These are phyloP conservation scores for Parotocinclus haroldoi DNA, from an alignment of 2,797 vertebrate genomes.

Conservation along the genomic window DNA sequence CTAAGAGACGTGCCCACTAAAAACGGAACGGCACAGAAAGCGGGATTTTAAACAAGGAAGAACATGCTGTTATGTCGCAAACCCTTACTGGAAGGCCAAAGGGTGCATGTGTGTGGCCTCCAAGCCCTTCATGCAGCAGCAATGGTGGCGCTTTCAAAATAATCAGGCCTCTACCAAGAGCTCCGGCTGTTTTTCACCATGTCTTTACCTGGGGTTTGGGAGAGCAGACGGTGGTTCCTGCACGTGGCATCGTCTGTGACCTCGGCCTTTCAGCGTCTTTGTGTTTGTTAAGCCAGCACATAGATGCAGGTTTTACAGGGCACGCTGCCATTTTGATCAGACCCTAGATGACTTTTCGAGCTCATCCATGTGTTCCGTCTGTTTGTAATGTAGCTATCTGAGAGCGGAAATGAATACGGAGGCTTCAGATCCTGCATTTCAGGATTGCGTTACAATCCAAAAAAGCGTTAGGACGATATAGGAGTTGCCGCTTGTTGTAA, in stretches of 20 bases:
- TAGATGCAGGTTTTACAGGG: constrained; percentile 43
- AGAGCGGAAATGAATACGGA: too few species aligned
- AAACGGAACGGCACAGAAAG: neutral
- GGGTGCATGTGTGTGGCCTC: neutral
- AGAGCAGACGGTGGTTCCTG: too few species aligned
- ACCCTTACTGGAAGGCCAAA: neutral
- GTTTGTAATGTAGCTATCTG: too few species aligned
- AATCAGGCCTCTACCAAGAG: constrained; percentile 8
- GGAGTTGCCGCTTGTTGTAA: too few species aligned
- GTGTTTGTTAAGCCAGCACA: neutral
- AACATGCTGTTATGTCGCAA: constrained; percentile 18
- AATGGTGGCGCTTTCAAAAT: constrained; percentile 18
- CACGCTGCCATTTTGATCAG: constrained; percentile 20
- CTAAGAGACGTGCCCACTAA: neutral
- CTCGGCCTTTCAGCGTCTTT: too few species aligned
- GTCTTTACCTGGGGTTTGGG: constrained; percentile 23
- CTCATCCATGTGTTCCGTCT: too few species aligned
- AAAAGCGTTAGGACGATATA: too few species aligned
- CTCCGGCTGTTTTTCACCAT: constrained; percentile 6
- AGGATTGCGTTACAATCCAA: too few species aligned
- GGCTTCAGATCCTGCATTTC: too few species aligned
- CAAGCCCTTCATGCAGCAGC: constrained; percentile 6
- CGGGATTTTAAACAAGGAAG: constrained; percentile 18
- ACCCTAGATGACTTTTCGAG: constrained; percentile 6
- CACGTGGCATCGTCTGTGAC: too few species aligned